Percentiles rank a stretch among this genome's conserved stretches.
Evolutionary conservation across 2,888 invertebrate species (phyloP).

Genomic region (Calameuta filiformis): DNA sequence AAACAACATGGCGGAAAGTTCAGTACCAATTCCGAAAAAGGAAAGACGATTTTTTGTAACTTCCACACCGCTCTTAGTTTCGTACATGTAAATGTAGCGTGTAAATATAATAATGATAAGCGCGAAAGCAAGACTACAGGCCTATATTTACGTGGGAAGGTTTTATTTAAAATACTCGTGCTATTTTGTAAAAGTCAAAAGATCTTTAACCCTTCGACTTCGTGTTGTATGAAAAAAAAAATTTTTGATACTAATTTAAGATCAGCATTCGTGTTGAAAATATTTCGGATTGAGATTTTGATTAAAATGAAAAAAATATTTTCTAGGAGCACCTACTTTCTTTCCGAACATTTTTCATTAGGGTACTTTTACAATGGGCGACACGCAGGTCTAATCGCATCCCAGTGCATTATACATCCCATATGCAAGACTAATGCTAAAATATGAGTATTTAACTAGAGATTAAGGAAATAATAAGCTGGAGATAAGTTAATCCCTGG

Average conservation of each 20-base stretch:
- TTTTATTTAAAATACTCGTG: background rate
- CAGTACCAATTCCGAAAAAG: background rate
- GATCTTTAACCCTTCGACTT: background rate
- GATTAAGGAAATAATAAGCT: slow-evolving; percentile 65
- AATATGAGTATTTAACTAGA: slow-evolving; percentile 65
- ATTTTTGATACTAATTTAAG: background rate
- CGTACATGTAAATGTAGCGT: background rate
- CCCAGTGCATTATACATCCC: slow-evolving; percentile 12
- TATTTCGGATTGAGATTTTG: background rate
- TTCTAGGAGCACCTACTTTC: too few relatives aligned
- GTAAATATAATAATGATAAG: background rate
- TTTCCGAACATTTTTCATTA: background rate
- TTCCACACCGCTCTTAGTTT: background rate
- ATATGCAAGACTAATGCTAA: slow-evolving; percentile 56
- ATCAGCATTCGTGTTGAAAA: background rate
- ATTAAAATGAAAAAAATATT: background rate
- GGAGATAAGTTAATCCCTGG: slow-evolving; percentile 63
- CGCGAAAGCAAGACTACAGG: background rate
- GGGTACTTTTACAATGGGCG: background rate
- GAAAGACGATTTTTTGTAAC: background rate
- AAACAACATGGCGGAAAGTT: slow-evolving; percentile 9
- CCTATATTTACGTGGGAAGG: background rate
- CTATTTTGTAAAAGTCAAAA: background rate
- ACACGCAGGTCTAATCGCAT: slow-evolving; percentile 9
- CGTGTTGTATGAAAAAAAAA: background rate